Conservation (phyloP, 1,140 invertebrate genomes). For the Lucilia sericata region DNA sequence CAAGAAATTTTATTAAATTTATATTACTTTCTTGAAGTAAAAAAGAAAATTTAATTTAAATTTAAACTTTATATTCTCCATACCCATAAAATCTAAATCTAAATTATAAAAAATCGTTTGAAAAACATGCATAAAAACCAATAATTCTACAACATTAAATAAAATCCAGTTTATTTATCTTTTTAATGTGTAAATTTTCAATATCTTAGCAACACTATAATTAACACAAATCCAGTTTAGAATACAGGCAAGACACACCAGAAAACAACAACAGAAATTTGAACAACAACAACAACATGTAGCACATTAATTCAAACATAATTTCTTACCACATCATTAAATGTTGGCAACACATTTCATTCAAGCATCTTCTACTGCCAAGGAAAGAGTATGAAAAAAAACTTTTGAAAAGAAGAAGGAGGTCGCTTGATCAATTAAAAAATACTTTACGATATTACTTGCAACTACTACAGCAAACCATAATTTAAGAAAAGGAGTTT, state of each 20-base stretch:
- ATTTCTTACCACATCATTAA: slow-evolving; percentile 42
- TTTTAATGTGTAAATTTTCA: slow-evolving; percentile 40
- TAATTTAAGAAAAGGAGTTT: background rate
- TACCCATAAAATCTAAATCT: background rate
- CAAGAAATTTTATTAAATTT: too few species aligned
- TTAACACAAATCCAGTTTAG: slow-evolving; percentile 40
- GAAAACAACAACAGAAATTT: background rate
- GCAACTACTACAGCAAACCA: background rate
- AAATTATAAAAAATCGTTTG: background rate
- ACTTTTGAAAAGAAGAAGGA: background rate
- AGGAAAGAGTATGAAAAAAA: background rate
- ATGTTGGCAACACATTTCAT: background rate
- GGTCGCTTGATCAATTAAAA: slow-evolving; percentile 25
- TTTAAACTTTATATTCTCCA: background rate
- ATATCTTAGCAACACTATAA: slow-evolving; percentile 38
- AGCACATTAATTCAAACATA: slow-evolving; percentile 9
- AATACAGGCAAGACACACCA: background rate
- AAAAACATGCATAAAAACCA: background rate
- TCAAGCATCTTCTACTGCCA: background rate
- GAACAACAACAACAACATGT: background rate
- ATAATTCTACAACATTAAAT: background rate
- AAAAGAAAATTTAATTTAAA: too few species aligned
- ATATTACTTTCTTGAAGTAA: too few species aligned
- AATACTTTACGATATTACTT: background rate
- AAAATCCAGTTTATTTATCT: slow-evolving; percentile 37